These are phyloP conservation scores for Hesperia comma DNA, from an alignment of 2,888 invertebrate species.

Conservation along the genomic window DNA sequence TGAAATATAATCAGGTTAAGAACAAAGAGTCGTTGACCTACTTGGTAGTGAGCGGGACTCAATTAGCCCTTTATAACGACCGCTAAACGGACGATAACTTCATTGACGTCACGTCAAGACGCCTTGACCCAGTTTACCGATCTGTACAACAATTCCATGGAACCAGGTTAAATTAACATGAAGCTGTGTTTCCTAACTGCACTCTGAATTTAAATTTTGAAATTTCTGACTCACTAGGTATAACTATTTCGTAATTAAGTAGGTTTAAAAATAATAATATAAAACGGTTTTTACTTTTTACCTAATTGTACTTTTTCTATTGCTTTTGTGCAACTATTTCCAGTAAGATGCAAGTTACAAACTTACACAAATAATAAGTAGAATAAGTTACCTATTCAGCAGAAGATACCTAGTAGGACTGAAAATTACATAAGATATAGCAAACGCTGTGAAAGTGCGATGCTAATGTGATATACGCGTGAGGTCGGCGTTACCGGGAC, in stretches of 20 bases:
- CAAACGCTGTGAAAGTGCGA: constrained; percentile 9
- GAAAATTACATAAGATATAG: not conserved
- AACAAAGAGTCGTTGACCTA: constrained; percentile 78
- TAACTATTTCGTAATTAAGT: too few species aligned
- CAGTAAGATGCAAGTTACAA: too few species aligned
- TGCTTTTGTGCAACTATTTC: not conserved
- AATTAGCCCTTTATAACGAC: constrained; percentile 64
- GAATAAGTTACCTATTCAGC: too few species aligned
- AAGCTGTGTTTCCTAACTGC: constrained; percentile 24
- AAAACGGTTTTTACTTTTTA: too few species aligned
- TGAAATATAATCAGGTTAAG: constrained; percentile 57
- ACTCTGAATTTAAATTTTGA: not conserved
- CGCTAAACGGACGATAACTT: constrained; percentile 54
- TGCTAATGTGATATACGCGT: constrained; percentile 31
- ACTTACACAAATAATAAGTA: too few species aligned
- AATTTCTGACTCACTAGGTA: not conserved
- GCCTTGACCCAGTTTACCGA: constrained; percentile 66
- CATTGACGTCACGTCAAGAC: constrained; percentile 60
- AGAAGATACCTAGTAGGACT: too few species aligned
- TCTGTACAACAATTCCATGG: constrained; percentile 51
- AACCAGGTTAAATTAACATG: constrained; percentile 51
- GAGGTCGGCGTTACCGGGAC: constrained; percentile 58
- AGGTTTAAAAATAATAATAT: too few species aligned
- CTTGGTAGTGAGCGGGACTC: constrained; percentile 55
- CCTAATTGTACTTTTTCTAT: not conserved